phyloP scores from a whole-genome alignment of 2,888 invertebrate species.

The Folsomia candida region DNA sequence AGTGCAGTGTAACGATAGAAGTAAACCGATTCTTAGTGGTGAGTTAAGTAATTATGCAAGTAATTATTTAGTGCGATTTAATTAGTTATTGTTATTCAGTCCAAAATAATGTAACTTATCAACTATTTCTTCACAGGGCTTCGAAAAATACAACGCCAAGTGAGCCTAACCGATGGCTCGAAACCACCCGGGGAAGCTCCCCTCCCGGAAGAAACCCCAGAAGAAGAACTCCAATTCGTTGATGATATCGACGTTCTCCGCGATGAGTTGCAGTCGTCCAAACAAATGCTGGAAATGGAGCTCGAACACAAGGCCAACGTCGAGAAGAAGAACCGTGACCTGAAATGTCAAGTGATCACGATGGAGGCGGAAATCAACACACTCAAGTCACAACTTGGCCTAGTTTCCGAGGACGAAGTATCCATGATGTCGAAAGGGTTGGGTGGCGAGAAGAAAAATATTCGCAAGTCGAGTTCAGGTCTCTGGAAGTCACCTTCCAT shows the following conservation, averaged over 20 bases:
- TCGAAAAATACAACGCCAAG: slow-evolving; percentile 80
- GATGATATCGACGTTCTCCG: slow-evolving; percentile 87
- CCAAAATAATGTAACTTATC: no score
- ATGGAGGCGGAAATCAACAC: slow-evolving; percentile 48
- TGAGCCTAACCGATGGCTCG: slow-evolving; percentile 80
- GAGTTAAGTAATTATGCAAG: slow-evolving; percentile 4
- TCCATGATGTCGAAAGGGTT: slow-evolving; percentile 36
- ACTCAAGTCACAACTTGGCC: slow-evolving; percentile 45
- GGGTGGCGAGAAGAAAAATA: slow-evolving; percentile 40
- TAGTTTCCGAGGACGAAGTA: slow-evolving; percentile 46
- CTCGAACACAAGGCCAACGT: slow-evolving; percentile 80
- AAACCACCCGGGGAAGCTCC: slow-evolving; percentile 55
- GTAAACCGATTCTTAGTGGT: slow-evolving; percentile 78
- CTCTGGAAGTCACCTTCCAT: slow-evolving; percentile 49
- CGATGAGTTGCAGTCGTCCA: slow-evolving; percentile 86
- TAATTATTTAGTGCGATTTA: no score
- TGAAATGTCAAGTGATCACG: slow-evolving; percentile 55
- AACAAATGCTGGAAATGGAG: slow-evolving; percentile 84
- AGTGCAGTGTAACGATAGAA: slow-evolving; percentile 78
- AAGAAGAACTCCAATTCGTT: slow-evolving; percentile 63
- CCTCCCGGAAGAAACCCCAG: slow-evolving; percentile 54
- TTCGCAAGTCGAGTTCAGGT: slow-evolving; percentile 48
- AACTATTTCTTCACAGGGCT: no score
- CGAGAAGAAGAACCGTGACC: slow-evolving; percentile 79
- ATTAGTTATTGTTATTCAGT: no score